Evolutionary conservation across 2,888 invertebrate genomes (phyloP), one percentile per base, ranked within the genome.

Genomic region (Dromius quadrimaculatus): DNA sequence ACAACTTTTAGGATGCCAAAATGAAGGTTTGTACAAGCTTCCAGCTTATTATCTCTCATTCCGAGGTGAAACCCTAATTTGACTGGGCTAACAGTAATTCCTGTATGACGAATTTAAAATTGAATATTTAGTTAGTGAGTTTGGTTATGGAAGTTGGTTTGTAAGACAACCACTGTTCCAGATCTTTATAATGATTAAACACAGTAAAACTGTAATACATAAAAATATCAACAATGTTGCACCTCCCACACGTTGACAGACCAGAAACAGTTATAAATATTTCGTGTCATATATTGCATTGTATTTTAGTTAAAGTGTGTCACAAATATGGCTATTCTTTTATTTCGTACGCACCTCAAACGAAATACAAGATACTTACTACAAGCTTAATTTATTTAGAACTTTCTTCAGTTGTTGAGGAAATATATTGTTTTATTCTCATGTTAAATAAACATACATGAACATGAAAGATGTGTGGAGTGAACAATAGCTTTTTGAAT

Each of bases 291-390:
- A 59, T 17, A 36, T 20, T 47, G 36, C 36, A 59, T 59, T 36
- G 59, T 59, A 59, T 5, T 50, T 11, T 13, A 54, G 28, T 13
- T 54, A 54, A 54, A 28, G 50, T 54, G 28, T 54, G 50, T 54
- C 50, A 54, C 50, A 54, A 54, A 54, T 54, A 54, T 54, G 28
- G 23, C 47, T 47, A 28, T 54, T 54, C 28, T 28, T 54, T 54
- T 54, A 54, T 54, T 54, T 54, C 50, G 50, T 32, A 54, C 50
- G 28, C 50, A 54, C 50, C 50, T 54, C 50, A 15, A 54, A 54
- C 50, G 15, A 15, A 28, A 28, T 15, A 54, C 50, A 54, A 8
- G 50, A 17, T 15, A 54, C 23, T 23, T 28, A 54, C 32, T 54
- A 15, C 15, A 54, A 54, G 28, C 50, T 54, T 54, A 28, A 54